A percentile compares a stretch with the other conserved stretches of the same genome.
Conservation (phyloP, 2,888 invertebrate species). For the Erannis defoliaria region DNA sequence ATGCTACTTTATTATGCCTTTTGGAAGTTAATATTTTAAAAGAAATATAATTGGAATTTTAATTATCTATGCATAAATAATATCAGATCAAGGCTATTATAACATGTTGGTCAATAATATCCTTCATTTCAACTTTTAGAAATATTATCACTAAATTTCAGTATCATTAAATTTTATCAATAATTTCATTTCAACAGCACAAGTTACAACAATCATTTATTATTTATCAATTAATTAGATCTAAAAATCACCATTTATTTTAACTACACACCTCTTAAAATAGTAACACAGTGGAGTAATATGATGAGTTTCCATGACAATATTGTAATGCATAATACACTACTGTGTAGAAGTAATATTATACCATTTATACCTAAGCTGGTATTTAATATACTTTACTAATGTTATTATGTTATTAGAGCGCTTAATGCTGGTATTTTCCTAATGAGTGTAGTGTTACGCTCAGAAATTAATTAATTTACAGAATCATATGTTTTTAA, state of each 20-base stretch:
- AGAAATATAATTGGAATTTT: constrained; percentile 27
- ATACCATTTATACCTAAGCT: too few relatives aligned
- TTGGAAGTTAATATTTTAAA: constrained; percentile 24
- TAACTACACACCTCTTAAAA: constrained; percentile 8
- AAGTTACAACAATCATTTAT: constrained; percentile 22
- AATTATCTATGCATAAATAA: constrained; percentile 39
- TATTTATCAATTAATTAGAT: constrained; percentile 1
- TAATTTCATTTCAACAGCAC: constrained; percentile 22
- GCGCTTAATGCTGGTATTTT: too few relatives aligned
- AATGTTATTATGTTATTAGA: too few relatives aligned
- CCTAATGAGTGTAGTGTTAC: too few relatives aligned
- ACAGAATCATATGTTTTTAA: too few relatives aligned
- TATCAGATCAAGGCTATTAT: constrained; percentile 51
- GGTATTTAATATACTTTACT: too few relatives aligned
- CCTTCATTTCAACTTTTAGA: constrained; percentile 19
- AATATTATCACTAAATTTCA: constrained; percentile 20
- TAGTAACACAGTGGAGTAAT: constrained; percentile 17
- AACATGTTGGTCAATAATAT: constrained; percentile 48
- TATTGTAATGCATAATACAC: too few relatives aligned
- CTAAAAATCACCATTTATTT: constrained; percentile 15
- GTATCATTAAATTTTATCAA: constrained; percentile 11
- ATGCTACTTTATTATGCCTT: constrained; percentile 64
- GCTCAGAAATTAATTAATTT: too few relatives aligned
- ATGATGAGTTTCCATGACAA: neutral
- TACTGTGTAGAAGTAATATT: too few relatives aligned